Evolutionary conservation across 2,888 invertebrate species (phyloP), one percentile per base, ranked within the genome.

Genomic region (Taenaris catops): DNA sequence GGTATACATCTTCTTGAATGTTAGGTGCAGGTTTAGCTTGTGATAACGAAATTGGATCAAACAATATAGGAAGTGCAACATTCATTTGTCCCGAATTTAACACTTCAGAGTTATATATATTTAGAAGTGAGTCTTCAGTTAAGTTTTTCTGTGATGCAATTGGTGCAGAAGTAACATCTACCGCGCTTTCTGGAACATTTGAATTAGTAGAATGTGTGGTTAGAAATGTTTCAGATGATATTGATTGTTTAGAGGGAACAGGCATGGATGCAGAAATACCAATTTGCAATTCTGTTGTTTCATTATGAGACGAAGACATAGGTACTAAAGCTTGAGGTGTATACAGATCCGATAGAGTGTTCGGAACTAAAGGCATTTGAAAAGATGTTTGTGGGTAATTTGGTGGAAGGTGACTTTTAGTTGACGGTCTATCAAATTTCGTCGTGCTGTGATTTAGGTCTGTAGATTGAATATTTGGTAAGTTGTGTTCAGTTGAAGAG

Each of bases 51-150:
- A 35, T 33, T 2, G 56, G 48, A 44, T 55, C 64, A 16, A 56
- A 60, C 27, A 65, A 60, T 10, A 46, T 40, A 16, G 61, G 46
- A 6, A 56, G 49, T 7, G 51, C 27, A 26, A 31, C 8, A 32
- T 14, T 8, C 21, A 12, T 21, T 12, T 28, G n/a, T 3, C 9
- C 16, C 7, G 4, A 3, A 4, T 2, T 23, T n/a, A 23, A 3
- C 4, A 2, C 8, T 23, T 23, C 12, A 14, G 14, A 3, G 3
- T 12, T 11, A 28, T 11, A n/a, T 14, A 14, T 23, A 9, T 18
- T 8, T 21, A 8, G 8, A 8, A 20, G 6, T 2, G n/a, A 11
- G n/a, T 1, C 4, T 5, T 23, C 23, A 9, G 8, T 9, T 9
- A 10, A n/a, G 10, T n/a, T 1, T 10, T 18, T 3, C 7, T 11